A percentile compares a stretch with the other conserved stretches of the same genome.
Conservation (phyloP, 2,888 invertebrate species). For the Prenolepis imparis region DNA sequence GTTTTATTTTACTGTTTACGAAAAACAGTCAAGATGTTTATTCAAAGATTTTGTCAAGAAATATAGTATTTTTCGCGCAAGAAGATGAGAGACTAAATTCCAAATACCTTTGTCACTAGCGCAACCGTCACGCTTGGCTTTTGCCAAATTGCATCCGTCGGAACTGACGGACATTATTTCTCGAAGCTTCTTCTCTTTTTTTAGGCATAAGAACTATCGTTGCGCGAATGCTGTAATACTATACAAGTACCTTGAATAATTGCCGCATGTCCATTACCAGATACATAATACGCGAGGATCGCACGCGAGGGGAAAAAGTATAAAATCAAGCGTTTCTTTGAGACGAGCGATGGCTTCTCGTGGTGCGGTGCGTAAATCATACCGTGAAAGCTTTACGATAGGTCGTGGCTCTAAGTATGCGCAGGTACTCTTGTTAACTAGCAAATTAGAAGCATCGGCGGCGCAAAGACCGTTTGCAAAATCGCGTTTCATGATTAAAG, state of each 20-base stretch:
- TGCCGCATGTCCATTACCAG: slow-evolving; percentile 14
- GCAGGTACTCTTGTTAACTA: slow-evolving; percentile 60
- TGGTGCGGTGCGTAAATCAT: slow-evolving; percentile 66
- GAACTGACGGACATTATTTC: not conserved
- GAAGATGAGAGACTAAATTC: not conserved
- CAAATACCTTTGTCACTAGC: slow-evolving; percentile 6
- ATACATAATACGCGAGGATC: slow-evolving; percentile 7
- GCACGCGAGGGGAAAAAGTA: slow-evolving; percentile 18
- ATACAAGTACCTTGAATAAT: slow-evolving; percentile 10
- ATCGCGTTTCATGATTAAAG: slow-evolving; percentile 65
- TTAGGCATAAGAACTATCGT: slow-evolving; percentile 10
- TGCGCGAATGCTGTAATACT: not conserved
- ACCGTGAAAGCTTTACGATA: slow-evolving; percentile 61
- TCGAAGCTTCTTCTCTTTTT: slow-evolving; percentile 2
- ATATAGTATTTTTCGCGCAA: not conserved
- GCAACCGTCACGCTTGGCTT: slow-evolving; percentile 16
- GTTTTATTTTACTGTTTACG: not conserved
- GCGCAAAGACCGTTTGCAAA: slow-evolving; percentile 43
- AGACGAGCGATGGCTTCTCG: slow-evolving; percentile 9
- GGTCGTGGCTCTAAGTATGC: slow-evolving; percentile 49
- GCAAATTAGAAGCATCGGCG: slow-evolving; percentile 65
- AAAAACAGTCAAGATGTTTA: slow-evolving; percentile 1
- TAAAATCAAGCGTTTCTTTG: slow-evolving; percentile 50
- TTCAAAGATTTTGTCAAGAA: not conserved
- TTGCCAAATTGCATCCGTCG: slow-evolving; percentile 18